Evolutionary conservation across 2,888 invertebrate genomes (phyloP).

Genomic region (Archips xylosteana): DNA sequence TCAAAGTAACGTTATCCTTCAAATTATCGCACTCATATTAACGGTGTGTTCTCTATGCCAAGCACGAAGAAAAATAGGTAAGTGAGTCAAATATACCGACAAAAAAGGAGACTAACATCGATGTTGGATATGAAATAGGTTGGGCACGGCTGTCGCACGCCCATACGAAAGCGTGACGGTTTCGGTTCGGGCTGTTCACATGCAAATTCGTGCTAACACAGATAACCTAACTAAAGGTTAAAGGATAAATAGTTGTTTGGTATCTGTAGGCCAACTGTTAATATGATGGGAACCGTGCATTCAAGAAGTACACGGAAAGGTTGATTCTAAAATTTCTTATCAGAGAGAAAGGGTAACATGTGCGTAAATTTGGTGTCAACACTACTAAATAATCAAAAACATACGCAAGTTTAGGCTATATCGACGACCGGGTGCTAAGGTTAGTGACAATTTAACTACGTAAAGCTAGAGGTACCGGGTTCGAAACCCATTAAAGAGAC

Average conservation of each 20-base stretch:
- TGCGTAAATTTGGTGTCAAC: too few species aligned
- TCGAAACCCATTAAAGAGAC: too few species aligned
- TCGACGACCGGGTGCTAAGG: too few species aligned
- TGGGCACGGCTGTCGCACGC: slow-evolving; percentile 51
- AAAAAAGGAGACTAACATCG: slow-evolving; percentile 27
- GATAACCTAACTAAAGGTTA: slow-evolving; percentile 52
- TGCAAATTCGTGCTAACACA: slow-evolving; percentile 51
- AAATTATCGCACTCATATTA: slow-evolving; percentile 24
- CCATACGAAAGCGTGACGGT: slow-evolving; percentile 44
- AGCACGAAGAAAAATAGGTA: slow-evolving; percentile 23
- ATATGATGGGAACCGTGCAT: slow-evolving; percentile 11
- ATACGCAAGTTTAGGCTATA: too few species aligned
- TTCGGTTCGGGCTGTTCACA: slow-evolving; percentile 46
- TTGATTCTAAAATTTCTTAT: too few species aligned
- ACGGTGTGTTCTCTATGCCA: slow-evolving; percentile 1
- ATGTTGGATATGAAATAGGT: slow-evolving; percentile 45
- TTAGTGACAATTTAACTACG: too few species aligned
- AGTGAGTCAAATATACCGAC: slow-evolving; percentile 18
- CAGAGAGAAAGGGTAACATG: too few species aligned
- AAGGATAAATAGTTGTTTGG: slow-evolving; percentile 41
- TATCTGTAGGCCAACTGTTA: slow-evolving; percentile 13
- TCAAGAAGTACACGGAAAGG: background rate
- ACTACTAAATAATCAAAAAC: too few species aligned
- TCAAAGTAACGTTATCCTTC: slow-evolving; percentile 28
- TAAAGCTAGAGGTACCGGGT: too few species aligned